Conservation (phyloP, 2,888 invertebrate genomes). For the Bugulina stolonifera region DNA sequence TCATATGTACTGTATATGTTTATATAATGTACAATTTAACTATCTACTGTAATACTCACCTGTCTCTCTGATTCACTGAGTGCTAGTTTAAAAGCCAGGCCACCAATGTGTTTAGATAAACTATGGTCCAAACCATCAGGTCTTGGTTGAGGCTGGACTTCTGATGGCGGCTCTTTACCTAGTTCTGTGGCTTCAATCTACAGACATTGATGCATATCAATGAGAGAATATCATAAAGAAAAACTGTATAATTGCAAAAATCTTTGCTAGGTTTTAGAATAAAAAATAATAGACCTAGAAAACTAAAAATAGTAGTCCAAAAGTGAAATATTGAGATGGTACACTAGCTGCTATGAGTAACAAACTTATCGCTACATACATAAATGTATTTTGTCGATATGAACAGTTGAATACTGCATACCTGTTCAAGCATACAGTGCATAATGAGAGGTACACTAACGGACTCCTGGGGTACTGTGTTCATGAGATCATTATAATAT, state of each 20-base stretch:
- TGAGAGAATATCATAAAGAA: too few species aligned
- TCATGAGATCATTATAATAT: slow-evolving; percentile 51
- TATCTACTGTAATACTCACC: too few species aligned
- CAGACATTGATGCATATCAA: too few species aligned
- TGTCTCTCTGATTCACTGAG: slow-evolving; percentile 43
- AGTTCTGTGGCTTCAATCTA: slow-evolving; percentile 45
- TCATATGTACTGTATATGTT: too few species aligned
- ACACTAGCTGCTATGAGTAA: too few species aligned
- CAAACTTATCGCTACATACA: too few species aligned
- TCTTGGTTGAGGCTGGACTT: slow-evolving; percentile 37
- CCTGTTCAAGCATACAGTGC: slow-evolving; percentile 52
- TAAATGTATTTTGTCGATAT: neutral
- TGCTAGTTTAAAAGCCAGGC: slow-evolving; percentile 44
- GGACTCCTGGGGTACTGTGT: slow-evolving; percentile 48
- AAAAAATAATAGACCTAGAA: too few species aligned
- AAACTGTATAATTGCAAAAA: too few species aligned
- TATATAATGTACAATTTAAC: too few species aligned
- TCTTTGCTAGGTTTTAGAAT: too few species aligned
- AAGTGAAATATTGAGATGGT: too few species aligned
- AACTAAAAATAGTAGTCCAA: too few species aligned
- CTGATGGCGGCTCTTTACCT: slow-evolving; percentile 44
- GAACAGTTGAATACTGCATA: slow-evolving; percentile 29
- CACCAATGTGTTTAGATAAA: slow-evolving; percentile 41
- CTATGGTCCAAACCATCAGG: slow-evolving; percentile 42
- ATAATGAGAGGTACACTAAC: slow-evolving; percentile 47